Conservation (phyloP, 2,888 invertebrate genomes). For the Acheta domesticus region DNA sequence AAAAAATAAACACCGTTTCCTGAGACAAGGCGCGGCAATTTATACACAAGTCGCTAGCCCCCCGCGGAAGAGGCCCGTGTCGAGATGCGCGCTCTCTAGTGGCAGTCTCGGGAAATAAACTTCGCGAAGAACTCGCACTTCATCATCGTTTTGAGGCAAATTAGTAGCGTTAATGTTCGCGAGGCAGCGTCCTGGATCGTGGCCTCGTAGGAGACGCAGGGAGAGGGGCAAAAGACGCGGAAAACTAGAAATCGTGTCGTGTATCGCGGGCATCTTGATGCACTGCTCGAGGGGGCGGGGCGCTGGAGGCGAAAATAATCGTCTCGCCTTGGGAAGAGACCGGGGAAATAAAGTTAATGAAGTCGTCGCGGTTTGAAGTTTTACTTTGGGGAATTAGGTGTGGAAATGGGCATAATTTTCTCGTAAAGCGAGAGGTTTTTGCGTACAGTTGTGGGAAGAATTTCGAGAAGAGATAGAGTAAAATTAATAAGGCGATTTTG, state of each 20-base stretch:
- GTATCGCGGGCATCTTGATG: neutral
- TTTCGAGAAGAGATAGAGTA: neutral
- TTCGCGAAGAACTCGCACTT: neutral
- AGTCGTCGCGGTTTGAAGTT: neutral
- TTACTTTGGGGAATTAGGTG: neutral
- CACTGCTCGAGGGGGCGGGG: neutral
- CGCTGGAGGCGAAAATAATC: neutral
- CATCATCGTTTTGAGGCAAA: neutral
- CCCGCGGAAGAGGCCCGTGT: too few species aligned
- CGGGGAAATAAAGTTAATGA: neutral
- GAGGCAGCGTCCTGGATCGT: neutral
- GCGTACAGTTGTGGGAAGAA: neutral
- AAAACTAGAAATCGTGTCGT: neutral
- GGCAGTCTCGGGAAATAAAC: neutral
- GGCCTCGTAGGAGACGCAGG: neutral
- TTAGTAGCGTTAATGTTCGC: neutral
- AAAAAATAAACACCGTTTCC: neutral
- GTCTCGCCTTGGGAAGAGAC: neutral
- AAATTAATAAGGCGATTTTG: neutral
- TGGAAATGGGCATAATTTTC: neutral
- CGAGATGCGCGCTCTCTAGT: too few species aligned
- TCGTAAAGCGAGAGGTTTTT: neutral
- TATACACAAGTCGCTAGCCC: too few species aligned
- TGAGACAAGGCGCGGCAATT: too few species aligned
- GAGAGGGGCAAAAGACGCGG: neutral